Conservation (phyloP, 2,113 vertebrate genomes). For the Psammodynastes pulverulentus region DNA sequence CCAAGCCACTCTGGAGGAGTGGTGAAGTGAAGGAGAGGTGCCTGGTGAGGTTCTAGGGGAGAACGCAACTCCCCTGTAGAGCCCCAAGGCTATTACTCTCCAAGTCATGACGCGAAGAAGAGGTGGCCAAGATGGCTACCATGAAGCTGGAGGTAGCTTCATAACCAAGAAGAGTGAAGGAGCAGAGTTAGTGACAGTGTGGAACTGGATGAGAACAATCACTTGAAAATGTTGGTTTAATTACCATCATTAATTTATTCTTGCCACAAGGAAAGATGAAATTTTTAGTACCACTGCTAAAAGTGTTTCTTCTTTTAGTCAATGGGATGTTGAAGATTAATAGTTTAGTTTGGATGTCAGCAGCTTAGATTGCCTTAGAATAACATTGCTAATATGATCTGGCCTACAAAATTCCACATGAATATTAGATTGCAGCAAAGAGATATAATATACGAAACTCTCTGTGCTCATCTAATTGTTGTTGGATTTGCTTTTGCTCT, state of each 20-base stretch:
- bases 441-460: not conserved
- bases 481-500: not conserved
- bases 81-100: too few relatives aligned
- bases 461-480: not conserved
- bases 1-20: too few relatives aligned
- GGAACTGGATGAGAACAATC: too few relatives aligned
- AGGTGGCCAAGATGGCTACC: too few relatives aligned
- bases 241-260: not conserved
- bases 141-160: too few relatives aligned
- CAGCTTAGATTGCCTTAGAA: not conserved
- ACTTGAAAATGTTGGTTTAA: not conserved
- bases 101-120: too few relatives aligned
- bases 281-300: not conserved
- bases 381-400: not conserved
- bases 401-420: not conserved
- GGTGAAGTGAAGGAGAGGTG: too few relatives aligned
- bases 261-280: not conserved
- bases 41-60: too few relatives aligned
- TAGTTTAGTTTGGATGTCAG: not conserved
- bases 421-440: not conserved
- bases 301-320: not conserved
- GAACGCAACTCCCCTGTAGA: too few relatives aligned
- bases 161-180: too few relatives aligned
- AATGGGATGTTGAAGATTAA: not conserved
- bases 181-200: too few relatives aligned